phyloP scores from a whole-genome alignment of 2,888 invertebrate genomes.

The Cheiracanthium punctorium region DNA sequence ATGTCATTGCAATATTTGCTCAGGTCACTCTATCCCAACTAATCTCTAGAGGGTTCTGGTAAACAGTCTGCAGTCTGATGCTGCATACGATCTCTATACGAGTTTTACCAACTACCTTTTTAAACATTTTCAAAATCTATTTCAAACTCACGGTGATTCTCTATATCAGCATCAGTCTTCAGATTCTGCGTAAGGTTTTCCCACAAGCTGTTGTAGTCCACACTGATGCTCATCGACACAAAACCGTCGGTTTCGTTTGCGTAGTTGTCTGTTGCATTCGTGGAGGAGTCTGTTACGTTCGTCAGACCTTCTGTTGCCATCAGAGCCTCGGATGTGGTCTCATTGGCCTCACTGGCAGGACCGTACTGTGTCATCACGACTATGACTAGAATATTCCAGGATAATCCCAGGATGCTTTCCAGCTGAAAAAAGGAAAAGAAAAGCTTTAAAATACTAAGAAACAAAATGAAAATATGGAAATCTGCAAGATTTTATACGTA shows the following conservation, averaged over 20 bases:
- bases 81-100: no score
- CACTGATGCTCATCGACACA: not conserved
- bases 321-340: not conserved
- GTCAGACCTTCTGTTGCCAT: not conserved
- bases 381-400: slow-evolving; percentile 68
- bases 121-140: no score
- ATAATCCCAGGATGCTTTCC: slow-evolving; percentile 54
- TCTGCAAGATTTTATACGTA: no score
- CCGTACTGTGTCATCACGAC: slow-evolving; percentile 40
- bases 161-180: slow-evolving; percentile 15
- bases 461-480: no score
- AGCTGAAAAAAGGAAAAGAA: slow-evolving; percentile 28
- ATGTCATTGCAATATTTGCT: no score
- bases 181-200: slow-evolving; percentile 27
- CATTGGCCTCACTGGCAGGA: not conserved
- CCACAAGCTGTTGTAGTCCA: slow-evolving; percentile 21
- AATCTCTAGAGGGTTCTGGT: no score
- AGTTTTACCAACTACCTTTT: no score
- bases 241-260: not conserved
- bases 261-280: not conserved
- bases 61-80: no score
- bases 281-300: not conserved
- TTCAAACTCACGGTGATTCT: slow-evolving; percentile 5
- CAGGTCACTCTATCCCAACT: no score
- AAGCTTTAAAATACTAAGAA: no score